phyloP scores from a whole-genome alignment of 2,888 invertebrate species.

The Cheiracanthium punctorium region DNA sequence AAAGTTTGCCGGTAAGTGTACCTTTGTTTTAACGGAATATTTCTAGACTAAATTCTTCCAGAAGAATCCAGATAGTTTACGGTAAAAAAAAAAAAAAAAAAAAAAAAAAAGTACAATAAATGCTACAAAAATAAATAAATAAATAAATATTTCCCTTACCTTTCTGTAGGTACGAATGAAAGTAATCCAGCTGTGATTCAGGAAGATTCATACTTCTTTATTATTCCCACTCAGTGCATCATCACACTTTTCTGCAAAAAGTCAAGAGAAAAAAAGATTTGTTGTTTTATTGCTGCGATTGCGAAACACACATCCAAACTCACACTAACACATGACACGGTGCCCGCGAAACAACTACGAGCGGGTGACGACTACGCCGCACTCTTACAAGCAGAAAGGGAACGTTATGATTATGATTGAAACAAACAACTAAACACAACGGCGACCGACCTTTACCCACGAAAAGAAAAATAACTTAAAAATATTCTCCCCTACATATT shows the following conservation, averaged over 20 bases:
- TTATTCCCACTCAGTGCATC: not conserved
- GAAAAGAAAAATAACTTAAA: conserved; percentile 20
- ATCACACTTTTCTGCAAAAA: not conserved
- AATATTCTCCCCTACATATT: conserved; percentile 9
- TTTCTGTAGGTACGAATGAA: conserved; percentile 7
- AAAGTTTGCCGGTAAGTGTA: too few relatives aligned
- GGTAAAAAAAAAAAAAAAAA: too few relatives aligned
- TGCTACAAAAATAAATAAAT: too few relatives aligned
- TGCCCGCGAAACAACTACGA: not conserved
- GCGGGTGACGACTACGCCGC: not conserved
- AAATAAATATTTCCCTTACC: not conserved
- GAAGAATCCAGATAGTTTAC: too few relatives aligned
- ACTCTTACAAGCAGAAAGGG: conserved; percentile 24
- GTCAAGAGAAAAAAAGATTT: not conserved
- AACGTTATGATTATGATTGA: conserved; percentile 36
- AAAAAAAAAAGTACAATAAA: too few relatives aligned
- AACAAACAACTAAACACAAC: conserved; percentile 31
- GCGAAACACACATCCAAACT: not conserved
- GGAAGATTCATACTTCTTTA: not conserved
- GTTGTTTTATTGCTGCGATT: not conserved
- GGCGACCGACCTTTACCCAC: conserved; percentile 43
- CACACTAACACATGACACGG: conserved; percentile 12
- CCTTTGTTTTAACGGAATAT: too few relatives aligned
- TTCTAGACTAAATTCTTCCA: too few relatives aligned
- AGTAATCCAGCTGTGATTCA: conserved; percentile 17